These are phyloP conservation scores for Bufotes viridis DNA, from an alignment of 2,797 vertebrate species.

Conservation along the genomic window DNA sequence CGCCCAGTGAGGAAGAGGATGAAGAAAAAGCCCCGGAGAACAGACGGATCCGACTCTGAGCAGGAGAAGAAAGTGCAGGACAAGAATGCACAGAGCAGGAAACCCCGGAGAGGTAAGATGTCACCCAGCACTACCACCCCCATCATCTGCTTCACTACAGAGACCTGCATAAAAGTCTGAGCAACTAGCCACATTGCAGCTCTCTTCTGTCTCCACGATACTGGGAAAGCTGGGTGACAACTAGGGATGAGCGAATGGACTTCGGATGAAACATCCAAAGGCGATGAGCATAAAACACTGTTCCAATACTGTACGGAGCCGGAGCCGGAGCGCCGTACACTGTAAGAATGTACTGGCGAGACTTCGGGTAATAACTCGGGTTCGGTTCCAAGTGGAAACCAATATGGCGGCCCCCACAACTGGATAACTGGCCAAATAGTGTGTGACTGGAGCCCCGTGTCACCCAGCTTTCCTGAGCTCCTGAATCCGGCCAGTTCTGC, in stretches of 20 bases:
- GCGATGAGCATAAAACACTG: too few species aligned
- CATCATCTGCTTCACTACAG: neutral
- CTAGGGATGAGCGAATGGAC: neutral
- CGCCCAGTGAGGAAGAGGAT: neutral
- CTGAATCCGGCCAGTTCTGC: neutral
- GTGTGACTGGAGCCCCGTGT: neutral
- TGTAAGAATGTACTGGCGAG: too few species aligned
- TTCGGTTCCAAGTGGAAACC: neutral
- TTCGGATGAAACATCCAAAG: too few species aligned
- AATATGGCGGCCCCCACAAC: neutral
- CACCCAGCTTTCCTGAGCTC: neutral
- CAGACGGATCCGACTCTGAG: slow-evolving; percentile 43
- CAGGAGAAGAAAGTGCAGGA: slow-evolving; percentile 19
- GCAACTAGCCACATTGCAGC: too few species aligned
- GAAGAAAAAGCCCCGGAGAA: neutral
- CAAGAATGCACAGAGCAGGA: neutral
- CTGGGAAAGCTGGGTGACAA: neutral
- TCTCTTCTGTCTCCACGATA: neutral
- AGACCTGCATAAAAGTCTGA: too few species aligned
- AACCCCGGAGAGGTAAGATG: neutral
- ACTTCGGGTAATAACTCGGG: too few species aligned
- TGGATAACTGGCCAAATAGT: too few species aligned
- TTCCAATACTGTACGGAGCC: too few species aligned
- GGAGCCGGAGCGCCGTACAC: too few species aligned
- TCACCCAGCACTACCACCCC: neutral